Evolutionary conservation across 2,888 invertebrate species (phyloP).

Genomic region (Hirtodrosophila confusa): DNA sequence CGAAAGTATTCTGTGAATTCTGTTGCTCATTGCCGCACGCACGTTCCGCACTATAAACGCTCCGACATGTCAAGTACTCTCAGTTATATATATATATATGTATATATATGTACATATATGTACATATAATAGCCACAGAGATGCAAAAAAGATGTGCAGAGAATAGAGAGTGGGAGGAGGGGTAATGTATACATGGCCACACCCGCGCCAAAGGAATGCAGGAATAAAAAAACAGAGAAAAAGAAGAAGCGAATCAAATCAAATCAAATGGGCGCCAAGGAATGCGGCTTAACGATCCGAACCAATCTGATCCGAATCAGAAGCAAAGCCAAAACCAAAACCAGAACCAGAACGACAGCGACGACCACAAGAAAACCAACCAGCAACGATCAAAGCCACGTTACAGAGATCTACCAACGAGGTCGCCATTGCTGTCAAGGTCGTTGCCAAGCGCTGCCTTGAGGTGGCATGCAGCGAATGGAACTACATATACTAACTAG

Average conservation of each 20-base stretch:
- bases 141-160: slow-evolving; percentile 17
- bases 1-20: slow-evolving; percentile 21
- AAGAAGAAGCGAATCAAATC: slow-evolving; percentile 49
- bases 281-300: slow-evolving; percentile 53
- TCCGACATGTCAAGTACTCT: slow-evolving; percentile 64
- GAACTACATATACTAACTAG: slow-evolving; percentile 2
- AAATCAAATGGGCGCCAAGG: slow-evolving; percentile 67
- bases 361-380: slow-evolving; percentile 34
- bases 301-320: slow-evolving; percentile 19
- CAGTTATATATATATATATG: too few species aligned
- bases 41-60: slow-evolving; percentile 75
- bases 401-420: slow-evolving; percentile 56
- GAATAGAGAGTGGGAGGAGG: background rate
- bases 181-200: slow-evolving; percentile 2
- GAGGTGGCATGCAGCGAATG: slow-evolving; percentile 39
- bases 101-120: background rate
- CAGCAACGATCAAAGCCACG: slow-evolving; percentile 32
- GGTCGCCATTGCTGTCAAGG: slow-evolving; percentile 62
- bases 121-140: slow-evolving; percentile 26
- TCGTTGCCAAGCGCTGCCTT: slow-evolving; percentile 58
- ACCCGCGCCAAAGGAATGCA: slow-evolving; percentile 37
- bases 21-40: slow-evolving; percentile 27
- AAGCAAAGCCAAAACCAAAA: slow-evolving; percentile 16
- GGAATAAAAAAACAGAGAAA: slow-evolving; percentile 24
- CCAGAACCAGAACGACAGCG: slow-evolving; percentile 4